phyloP scores from a whole-genome alignment of 2,113 vertebrate genomes.

The Chascanopsetta lugubris region DNA sequence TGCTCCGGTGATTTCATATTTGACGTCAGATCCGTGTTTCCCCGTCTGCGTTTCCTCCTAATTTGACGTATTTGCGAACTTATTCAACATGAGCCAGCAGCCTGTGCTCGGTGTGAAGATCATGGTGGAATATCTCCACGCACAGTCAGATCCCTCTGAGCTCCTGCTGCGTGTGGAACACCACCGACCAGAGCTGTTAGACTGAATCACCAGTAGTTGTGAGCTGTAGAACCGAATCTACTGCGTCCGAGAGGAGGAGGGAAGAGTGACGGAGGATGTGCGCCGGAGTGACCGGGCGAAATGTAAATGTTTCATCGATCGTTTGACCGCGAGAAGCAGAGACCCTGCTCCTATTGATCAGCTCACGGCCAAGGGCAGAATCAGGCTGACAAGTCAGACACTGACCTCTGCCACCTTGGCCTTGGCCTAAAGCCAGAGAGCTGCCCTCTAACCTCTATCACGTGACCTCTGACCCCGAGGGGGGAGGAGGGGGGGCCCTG shows the following conservation, averaged over 20 bases:
- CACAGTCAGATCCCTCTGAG: not conserved
- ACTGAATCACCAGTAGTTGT: not conserved
- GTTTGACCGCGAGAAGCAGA: constrained; percentile 72
- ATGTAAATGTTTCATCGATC: constrained; percentile 78
- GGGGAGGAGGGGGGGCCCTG: no score
- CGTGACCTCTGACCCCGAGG: constrained; percentile 47
- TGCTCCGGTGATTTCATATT: not conserved
- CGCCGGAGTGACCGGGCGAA: constrained; percentile 28
- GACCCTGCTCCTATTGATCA: constrained; percentile 88
- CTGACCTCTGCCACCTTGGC: constrained; percentile 87
- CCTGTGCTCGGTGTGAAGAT: no score
- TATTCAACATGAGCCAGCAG: no score
- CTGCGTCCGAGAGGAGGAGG: not conserved
- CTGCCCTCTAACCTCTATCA: constrained; percentile 80
- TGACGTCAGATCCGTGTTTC: not conserved
- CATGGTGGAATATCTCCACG: no score
- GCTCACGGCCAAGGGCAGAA: constrained; percentile 87
- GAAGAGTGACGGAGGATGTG: not conserved
- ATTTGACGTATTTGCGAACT: no score
- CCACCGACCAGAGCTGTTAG: not conserved
- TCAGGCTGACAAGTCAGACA: constrained; percentile 83
- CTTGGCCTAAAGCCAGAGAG: constrained; percentile 85
- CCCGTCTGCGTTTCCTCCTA: no score
- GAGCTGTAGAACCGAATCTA: not conserved
- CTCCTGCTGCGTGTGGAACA: not conserved